phyloP scores from a whole-genome alignment of 2,888 invertebrate species.

The Drosophila macrospina region DNA sequence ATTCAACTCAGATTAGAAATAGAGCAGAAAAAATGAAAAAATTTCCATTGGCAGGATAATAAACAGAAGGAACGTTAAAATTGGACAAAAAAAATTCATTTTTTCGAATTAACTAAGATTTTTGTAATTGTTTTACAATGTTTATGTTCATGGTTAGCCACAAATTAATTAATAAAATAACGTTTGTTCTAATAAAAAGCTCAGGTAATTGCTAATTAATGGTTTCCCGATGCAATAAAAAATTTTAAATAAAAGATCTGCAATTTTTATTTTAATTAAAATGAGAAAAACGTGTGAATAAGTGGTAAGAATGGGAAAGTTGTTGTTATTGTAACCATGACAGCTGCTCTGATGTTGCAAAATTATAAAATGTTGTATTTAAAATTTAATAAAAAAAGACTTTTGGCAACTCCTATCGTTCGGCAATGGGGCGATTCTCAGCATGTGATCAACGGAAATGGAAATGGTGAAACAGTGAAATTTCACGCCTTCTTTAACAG shows the following conservation, averaged over 20 bases:
- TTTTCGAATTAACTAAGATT: too few species aligned
- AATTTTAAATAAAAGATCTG: neutral
- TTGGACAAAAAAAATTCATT: neutral
- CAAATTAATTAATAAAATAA: too few species aligned
- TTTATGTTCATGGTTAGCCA: too few species aligned
- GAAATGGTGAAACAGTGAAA: slow-evolving; percentile 67
- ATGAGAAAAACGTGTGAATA: neutral
- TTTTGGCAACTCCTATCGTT: slow-evolving; percentile 19
- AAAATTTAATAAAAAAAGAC: slow-evolving; percentile 63
- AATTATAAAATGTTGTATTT: slow-evolving; percentile 59
- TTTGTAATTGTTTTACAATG: too few species aligned
- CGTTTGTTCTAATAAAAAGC: too few species aligned
- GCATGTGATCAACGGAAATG: slow-evolving; percentile 55
- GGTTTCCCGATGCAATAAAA: neutral
- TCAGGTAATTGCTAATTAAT: too few species aligned
- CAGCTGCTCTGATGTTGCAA: slow-evolving; percentile 46
- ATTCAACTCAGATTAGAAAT: slow-evolving; percentile 14
- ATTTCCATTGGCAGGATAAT: neutral
- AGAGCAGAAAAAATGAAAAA: neutral
- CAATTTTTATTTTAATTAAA: neutral
- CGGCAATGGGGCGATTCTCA: slow-evolving; percentile 48
- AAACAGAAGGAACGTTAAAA: neutral
- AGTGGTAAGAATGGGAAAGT: neutral
- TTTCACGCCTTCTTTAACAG: slow-evolving; percentile 82
- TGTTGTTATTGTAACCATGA: slow-evolving; percentile 23